These are phyloP conservation scores for Arctopsyche grandis DNA, from an alignment of 1,140 invertebrate species.

Conservation along the genomic window DNA sequence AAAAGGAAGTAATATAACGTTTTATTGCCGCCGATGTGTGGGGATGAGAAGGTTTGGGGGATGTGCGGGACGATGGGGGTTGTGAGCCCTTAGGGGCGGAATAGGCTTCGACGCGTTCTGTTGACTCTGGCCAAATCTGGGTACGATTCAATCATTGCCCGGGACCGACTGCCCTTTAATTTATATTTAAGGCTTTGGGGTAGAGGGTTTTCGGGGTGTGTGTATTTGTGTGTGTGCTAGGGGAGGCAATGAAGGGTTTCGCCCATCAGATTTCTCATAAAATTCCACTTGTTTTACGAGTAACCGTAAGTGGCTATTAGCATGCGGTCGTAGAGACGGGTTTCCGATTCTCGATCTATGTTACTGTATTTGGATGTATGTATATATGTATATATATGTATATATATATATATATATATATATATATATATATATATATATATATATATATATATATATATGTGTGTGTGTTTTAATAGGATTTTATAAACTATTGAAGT, in stretches of 20 bases:
- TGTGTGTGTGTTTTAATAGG: no score
- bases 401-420: no score
- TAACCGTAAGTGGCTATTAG: slow-evolving; percentile 3
- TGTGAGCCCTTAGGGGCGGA: background rate
- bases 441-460: no score
- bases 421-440: no score
- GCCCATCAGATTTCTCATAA: slow-evolving; percentile 32
- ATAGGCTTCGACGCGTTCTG: background rate
- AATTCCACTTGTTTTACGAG: slow-evolving; percentile 25
- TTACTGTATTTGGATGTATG: no score
- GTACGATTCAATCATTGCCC: slow-evolving; percentile 24
- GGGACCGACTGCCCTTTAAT: slow-evolving; percentile 34
- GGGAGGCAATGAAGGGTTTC: background rate
- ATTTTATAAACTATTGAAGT: no score
- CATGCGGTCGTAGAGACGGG: background rate
- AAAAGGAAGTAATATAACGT: slow-evolving; percentile 43
- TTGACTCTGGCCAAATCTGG: slow-evolving; percentile 15
- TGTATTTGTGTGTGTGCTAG: background rate
- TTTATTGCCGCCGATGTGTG: slow-evolving; percentile 37
- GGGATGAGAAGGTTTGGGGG: background rate
- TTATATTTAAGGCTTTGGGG: slow-evolving; percentile 40
- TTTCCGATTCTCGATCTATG: background rate
- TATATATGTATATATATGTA: no score
- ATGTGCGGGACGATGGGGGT: background rate
- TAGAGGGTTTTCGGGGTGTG: background rate